Evolutionary conservation across 2,797 vertebrate species (phyloP), one percentile per base, ranked within the genome.

Genomic region (Agapornis canus): DNA sequence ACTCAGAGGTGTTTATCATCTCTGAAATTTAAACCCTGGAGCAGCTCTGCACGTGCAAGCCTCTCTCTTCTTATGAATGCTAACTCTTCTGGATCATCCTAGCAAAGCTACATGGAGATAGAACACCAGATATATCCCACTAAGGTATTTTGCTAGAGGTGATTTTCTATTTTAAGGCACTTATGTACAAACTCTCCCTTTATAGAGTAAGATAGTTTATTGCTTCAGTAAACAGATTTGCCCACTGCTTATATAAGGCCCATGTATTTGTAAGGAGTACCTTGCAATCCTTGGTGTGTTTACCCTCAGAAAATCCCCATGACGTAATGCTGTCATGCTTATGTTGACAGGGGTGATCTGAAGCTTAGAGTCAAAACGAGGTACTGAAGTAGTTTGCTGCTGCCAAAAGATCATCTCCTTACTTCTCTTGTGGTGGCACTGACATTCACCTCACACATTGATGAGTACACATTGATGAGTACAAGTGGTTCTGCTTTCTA

Each of bases 31-130:
- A 78, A 81, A 59, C 11, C 11, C 16, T 39, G 61, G 57, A 66
- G 32, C 21, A 43, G 22, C 0, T 0, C 12, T 66, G 51, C 19
- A 42, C 0, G 0, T 13, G 35, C 16, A 78, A 73, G 1, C 35
- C 15, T 77, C 54, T 89, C 61, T 39, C 64, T 71, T 63, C 40
- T 85, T 54, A 82, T 12, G 14, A 93, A 35, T 25, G 13, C 26
- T 39, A 76, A 25, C 27, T 77, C 10, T 65, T 92, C 35, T 69
- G 45, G 52, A 49, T 14, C n/a, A 69, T 39, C 45, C 26, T 61
- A 79, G 37, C 29, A 37, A 83, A 89, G 40, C 6, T 61, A 21
- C 9, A 16, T 42, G 63, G 83, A 90, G 65, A 37, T 29, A 82
- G 43, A 96, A 86, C 57, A 76, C 13, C 11, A 45, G 42, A 32